phyloP scores from a whole-genome alignment of 2,797 vertebrate genomes.

The Pelodytes ibericus region DNA sequence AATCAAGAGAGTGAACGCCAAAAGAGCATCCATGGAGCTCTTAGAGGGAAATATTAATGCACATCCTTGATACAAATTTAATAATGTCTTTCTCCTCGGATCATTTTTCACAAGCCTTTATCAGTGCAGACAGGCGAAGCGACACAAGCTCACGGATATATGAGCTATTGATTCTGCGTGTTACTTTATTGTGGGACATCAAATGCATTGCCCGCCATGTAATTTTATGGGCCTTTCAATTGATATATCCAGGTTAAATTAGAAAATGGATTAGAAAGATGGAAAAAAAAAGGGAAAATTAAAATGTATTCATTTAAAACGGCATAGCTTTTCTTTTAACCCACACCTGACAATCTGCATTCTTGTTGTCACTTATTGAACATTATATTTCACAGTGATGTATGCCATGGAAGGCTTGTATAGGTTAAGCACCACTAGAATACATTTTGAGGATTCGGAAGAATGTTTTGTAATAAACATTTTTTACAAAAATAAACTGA shows the following conservation, averaged over 20 bases:
- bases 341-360: not conserved
- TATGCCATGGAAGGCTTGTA: not conserved
- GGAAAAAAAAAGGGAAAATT: slow-evolving; percentile 4
- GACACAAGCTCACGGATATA: slow-evolving; percentile 27
- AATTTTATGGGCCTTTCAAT: slow-evolving; percentile 11
- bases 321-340: not conserved
- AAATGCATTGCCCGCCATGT: slow-evolving; percentile 19
- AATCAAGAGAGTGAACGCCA: slow-evolving; percentile 17
- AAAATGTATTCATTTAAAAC: not conserved
- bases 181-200: slow-evolving; percentile 46
- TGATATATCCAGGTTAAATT: slow-evolving; percentile 26
- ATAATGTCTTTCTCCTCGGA: slow-evolving; percentile 42
- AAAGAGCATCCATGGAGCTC: slow-evolving; percentile 25
- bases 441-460: not conserved
- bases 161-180: slow-evolving; percentile 39
- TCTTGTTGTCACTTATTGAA: too few species aligned
- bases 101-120: slow-evolving; percentile 41
- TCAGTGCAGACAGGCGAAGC: slow-evolving; percentile 33
- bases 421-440: not conserved
- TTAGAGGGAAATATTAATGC: slow-evolving; percentile 47
- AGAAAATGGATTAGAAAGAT: slow-evolving; percentile 7
- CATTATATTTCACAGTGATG: not conserved
- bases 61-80: slow-evolving; percentile 46
- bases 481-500: too few species aligned
- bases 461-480: not conserved